Conservation (phyloP, 2,113 vertebrate genomes). For the Eublepharis macularius region DNA sequence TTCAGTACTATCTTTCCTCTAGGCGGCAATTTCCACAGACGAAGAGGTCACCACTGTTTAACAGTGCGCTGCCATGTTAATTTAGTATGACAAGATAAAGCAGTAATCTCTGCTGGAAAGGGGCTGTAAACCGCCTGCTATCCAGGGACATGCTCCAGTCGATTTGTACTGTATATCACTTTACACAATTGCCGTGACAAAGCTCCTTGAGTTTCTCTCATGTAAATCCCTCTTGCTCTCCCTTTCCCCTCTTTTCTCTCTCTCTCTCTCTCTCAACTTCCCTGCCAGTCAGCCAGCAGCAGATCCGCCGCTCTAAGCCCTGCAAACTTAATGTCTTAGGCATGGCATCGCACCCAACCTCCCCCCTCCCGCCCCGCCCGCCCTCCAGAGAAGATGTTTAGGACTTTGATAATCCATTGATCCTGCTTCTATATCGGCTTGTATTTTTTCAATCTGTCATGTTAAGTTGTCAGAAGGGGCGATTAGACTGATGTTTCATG, state of each 20-base stretch:
- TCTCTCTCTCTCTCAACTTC: slow-evolving; percentile 70
- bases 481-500: slow-evolving; percentile 80
- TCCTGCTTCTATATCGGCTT: slow-evolving; percentile 79
- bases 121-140: slow-evolving; percentile 81
- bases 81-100: slow-evolving; percentile 98
- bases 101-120: slow-evolving; percentile 85
- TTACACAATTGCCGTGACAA: slow-evolving; percentile 89
- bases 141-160: slow-evolving; percentile 81
- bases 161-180: slow-evolving; percentile 88
- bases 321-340: slow-evolving; percentile 73
- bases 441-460: slow-evolving; percentile 79
- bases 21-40: slow-evolving; percentile 84
- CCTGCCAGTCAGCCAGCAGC: slow-evolving; percentile 75
- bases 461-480: slow-evolving; percentile 79
- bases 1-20: slow-evolving; percentile 76
- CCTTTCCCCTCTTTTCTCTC: too few species aligned
- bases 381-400: slow-evolving; percentile 75
- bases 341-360: slow-evolving; percentile 69
- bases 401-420: slow-evolving; percentile 88
- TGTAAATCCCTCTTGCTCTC: slow-evolving; percentile 81
- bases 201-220: slow-evolving; percentile 76
- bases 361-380: slow-evolving; percentile 53
- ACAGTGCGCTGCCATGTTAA: slow-evolving; percentile 85
- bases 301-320: slow-evolving; percentile 69
- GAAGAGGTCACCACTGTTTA: slow-evolving; percentile 92